Evolutionary conservation across 2,888 invertebrate genomes (phyloP), one percentile per base, ranked within the genome.

Genomic region (Papilio gigon): DNA sequence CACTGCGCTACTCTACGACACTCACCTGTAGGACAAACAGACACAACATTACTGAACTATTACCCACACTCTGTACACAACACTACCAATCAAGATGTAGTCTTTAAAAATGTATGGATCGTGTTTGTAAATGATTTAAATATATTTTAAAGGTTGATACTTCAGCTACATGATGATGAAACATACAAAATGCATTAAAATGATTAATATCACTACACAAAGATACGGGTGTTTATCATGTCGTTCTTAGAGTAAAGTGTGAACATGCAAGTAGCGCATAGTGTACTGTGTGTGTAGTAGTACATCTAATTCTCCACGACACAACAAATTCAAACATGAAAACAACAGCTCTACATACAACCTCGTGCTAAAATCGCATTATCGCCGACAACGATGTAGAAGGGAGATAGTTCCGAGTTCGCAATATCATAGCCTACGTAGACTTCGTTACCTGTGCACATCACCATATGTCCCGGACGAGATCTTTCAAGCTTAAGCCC

Each of bases 401-500:
- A 42, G 17, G 62, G 64, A 65, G 69, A 59, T 60, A 56, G 62
- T 60, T 63, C 66, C 68, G 25, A 27, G 44, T 53, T 67, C 77
- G 79, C 62, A 74, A 74, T 68, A 67, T 65, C 68, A 71, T 74
- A 71, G 14, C 47, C 63, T 61, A 50, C 44, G 53, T 58, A 66
- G 27, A 63, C 58, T 68, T 67, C 33, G 71, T 72, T 83, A 84
- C 84, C 83, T 83, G 83, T 79, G 71, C 67, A 61, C 75, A 73
- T 67, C 79, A 71, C 79, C 80, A 80, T 80, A 80, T 80, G 80
- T 77, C 81, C 77, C 74, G 75, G 74, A 74, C 75, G 64, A 27
- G 50, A 68, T 62, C 68, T 67, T 67, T 67, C 64, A 68, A 68
- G 68, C 64, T 68, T 64, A 62, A 50, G 68, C 40, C 80, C 83